Base-by-base conservation (phyloP, 2,113 vertebrate genomes). In the Recurvirostra avosetta region DNA sequence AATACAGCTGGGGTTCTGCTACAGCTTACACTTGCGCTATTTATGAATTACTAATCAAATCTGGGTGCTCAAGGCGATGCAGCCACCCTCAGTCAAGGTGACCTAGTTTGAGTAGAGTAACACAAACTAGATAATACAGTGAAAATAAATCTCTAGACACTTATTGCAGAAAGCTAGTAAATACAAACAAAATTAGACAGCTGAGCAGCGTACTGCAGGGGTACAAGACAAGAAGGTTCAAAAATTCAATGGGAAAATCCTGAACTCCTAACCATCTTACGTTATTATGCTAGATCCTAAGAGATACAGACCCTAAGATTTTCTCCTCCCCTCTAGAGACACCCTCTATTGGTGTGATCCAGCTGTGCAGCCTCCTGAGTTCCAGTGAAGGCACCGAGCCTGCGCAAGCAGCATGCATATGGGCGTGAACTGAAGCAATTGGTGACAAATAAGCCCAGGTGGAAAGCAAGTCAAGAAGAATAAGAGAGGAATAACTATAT, bases 341-440 rank as follows among this genome's bases (percentile, higher is more conserved):
- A 56, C 12, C 10, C 25, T 61, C 30, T 32, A 14, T 0, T 20
- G 49, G 52, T 12, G 45, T 40, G 38, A 73, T 18, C 38, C 47
- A 74, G 90, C 59, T 50, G 38, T 19, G 47, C 49, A 85, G 56
- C 14, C 47, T 67, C 43, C 74, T 10, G 18, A 82, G 56, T 4
- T 63, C 52, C 87, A 89, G 2, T 1, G 10, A 70, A 49, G 34
- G 38, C 40, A 76, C 2, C 0, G 0, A 58, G 27, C 9, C 52
- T 2, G 2, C 0, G 2, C 52, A 71, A 65, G 52, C 80, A 55
- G 34, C 21, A 27, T 7, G 3, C 30, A 6, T 3, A 38, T 1
- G 5, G 25, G 15, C 20, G 45, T 15, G 49, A 85, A 52, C 32
- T 22, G 17, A 78, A 62, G 52, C 7, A 71, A 75, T 1, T 2